Evolutionary conservation across 2,888 invertebrate species (phyloP), one percentile per base, ranked within the genome.

Genomic region (Acanthosoma haemorrhoidale): DNA sequence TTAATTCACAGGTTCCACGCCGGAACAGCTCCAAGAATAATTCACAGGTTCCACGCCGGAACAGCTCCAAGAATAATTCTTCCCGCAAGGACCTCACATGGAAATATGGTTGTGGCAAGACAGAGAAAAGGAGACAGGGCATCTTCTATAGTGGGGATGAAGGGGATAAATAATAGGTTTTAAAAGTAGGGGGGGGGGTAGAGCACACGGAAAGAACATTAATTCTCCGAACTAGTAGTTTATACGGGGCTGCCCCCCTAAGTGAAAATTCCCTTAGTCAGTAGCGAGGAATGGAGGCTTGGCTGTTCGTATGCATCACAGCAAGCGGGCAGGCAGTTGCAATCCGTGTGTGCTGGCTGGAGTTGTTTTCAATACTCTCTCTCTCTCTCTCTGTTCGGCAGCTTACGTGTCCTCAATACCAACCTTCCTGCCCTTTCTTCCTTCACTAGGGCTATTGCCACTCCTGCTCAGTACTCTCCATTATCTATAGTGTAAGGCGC

Each of bases 221-320:
- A 51, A 51, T 51, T 51, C 29, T 51, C 51, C 51, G 29, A 51
- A 25, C 29, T 51, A 51, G 51, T 51, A 51, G 51, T 51, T 51
- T 51, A 51, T 51, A 51, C 29, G 51, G 51, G 61, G n/a, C 6
- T 18, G 32, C 21, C 32, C 6, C 36, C 61, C 38, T 61, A 61
- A 61, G 61, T 61, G 61, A 61, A 61, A 61, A 61, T 36, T 36
- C 61, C 61, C 61, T 61, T 34, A 61, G 34, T 61, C 61, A 61
- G 61, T 61, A 36, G 61, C 61, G 61, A n/a, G 61, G 36, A 61
- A 61, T 61, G 36, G 61, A 61, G 36, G 61, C 21, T 18, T 36
- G n/a, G 21, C 61, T 36, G 34, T 61, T 61, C 34, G 61, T 61
- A 61, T 61, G 61, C 61, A 61, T 61, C 61, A 61, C 36, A 34